A percentile compares a stretch with the other conserved stretches of the same genome.
These are phyloP conservation scores for Myripristis jacobus DNA, from an alignment of 2,797 vertebrate species.

Conservation along the genomic window DNA sequence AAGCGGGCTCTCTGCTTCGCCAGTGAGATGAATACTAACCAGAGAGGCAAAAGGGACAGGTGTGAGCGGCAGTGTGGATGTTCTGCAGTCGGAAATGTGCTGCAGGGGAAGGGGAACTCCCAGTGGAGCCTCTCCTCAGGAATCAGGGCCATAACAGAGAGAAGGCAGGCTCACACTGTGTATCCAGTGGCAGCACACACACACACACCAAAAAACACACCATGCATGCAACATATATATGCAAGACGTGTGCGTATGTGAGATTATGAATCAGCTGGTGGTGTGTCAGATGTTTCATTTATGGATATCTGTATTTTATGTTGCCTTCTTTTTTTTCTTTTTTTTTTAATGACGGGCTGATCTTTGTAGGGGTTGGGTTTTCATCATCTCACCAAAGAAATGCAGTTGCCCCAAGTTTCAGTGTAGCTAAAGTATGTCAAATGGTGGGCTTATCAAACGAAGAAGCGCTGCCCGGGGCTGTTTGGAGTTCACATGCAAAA, in stretches of 20 bases:
- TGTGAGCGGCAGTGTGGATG: neutral
- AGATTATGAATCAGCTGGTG: neutral
- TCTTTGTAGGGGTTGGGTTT: neutral
- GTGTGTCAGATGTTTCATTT: neutral
- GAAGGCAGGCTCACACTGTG: neutral
- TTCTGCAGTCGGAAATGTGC: conserved; percentile 22
- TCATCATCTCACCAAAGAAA: neutral
- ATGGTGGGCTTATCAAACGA: neutral
- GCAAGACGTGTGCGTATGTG: neutral
- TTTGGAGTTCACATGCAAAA: neutral
- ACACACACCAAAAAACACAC: conserved; percentile 1
- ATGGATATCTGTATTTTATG: neutral
- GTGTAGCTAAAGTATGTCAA: neutral
- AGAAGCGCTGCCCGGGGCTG: neutral
- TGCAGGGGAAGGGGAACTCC: conserved; percentile 3
- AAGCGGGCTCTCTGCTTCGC: neutral
- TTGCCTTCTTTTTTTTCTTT: too few relatives aligned
- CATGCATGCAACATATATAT: neutral
- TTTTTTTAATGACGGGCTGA: neutral
- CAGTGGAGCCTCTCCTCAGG: conserved; percentile 6
- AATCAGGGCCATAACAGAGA: conserved; percentile 1
- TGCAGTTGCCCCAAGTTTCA: neutral
- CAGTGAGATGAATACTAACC: conserved; percentile 41
- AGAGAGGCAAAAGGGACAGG: conserved; percentile 4
- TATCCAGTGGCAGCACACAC: neutral